phyloP scores from a whole-genome alignment of 2,888 invertebrate species.

The Ophion slaviceki region DNA sequence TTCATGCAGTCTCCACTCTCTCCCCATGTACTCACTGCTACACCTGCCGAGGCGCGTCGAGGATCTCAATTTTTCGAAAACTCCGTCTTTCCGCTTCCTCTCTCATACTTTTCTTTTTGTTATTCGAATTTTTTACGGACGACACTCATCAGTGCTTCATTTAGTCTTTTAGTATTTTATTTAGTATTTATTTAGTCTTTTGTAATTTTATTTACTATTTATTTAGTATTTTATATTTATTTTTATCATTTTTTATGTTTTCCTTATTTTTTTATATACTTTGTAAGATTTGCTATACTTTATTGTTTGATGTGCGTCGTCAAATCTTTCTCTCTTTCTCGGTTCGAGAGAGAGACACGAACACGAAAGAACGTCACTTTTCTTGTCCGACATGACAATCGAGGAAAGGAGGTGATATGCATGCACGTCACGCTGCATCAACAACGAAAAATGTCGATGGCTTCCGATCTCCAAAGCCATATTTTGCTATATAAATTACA shows the following conservation, averaged over 20 bases:
- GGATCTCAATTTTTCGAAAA: conserved; percentile 6
- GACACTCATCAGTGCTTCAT: too few species aligned
- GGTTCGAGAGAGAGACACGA: not conserved
- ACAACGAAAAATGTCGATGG: not conserved
- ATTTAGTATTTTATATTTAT: too few species aligned
- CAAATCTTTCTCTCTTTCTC: not conserved
- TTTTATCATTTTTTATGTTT: too few species aligned
- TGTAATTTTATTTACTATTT: too few species aligned
- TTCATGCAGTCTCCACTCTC: conserved; percentile 44
- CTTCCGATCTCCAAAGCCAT: not conserved
- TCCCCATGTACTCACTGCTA: not conserved
- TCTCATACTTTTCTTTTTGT: not conserved
- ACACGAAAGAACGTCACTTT: conserved; percentile 3
- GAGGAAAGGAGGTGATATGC: conserved; percentile 14
- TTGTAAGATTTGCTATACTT: not conserved
- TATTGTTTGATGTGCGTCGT: not conserved
- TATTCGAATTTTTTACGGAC: not conserved
- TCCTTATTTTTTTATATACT: too few species aligned
- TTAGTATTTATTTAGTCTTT: too few species aligned
- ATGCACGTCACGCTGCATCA: conserved; percentile 37
- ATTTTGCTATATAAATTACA: conserved; percentile 3
- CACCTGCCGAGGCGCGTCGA: not conserved
- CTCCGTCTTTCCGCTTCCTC: not conserved
- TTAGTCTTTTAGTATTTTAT: too few species aligned
- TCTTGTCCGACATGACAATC: conserved; percentile 30